Base-by-base conservation (phyloP, 2,888 invertebrate species). In the Morpho deidamia region DNA sequence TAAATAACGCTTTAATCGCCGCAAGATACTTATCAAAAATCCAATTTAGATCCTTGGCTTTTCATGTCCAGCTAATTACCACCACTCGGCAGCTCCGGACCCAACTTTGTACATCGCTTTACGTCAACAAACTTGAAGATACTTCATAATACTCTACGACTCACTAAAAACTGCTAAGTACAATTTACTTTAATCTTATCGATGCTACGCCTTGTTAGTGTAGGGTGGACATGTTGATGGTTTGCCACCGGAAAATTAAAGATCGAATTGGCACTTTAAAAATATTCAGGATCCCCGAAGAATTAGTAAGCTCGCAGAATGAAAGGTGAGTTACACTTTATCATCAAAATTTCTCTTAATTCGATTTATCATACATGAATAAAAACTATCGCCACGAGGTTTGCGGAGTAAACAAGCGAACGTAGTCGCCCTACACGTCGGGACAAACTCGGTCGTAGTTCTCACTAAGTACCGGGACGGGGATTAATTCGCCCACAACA, bases 401-500 rank as follows among this genome's bases (percentile, higher is more conserved):
- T 35, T 12, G 23, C 5, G 1, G 5, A 35, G 7, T 10, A 1
- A 12, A 7, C 12, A 9, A 1, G 2, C 10, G 23, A 7, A n/a
- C 7, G 51, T 67, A 57, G 68, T 53, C 55, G 62, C 62, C 53
- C 46, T 63, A 60, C 52, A 65, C 38, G 34, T 44, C 41, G 40
- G 47, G 49, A 49, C 53, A 48, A 61, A 63, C 63, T 58, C 39
- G 51, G 43, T 45, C 42, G 53, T 59, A 63, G 66, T 50, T 35
- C 8, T 46, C 53, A 55, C 55, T 67, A 70, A 72, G 67, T 69
- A 65, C 62, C 61, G 67, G 63, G 70, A 75, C 76, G 68, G 69
- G 75, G 77, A 79, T 78, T 77, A 78, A 68, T 72, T 70, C 65
- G 53, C 61, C 70, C 69, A 67, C 71, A 71, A 71, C 69, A 69